Percentiles rank a stretch among this genome's conserved stretches.
phyloP scores from a whole-genome alignment of 2,113 vertebrate genomes.

The Salminus brasiliensis region DNA sequence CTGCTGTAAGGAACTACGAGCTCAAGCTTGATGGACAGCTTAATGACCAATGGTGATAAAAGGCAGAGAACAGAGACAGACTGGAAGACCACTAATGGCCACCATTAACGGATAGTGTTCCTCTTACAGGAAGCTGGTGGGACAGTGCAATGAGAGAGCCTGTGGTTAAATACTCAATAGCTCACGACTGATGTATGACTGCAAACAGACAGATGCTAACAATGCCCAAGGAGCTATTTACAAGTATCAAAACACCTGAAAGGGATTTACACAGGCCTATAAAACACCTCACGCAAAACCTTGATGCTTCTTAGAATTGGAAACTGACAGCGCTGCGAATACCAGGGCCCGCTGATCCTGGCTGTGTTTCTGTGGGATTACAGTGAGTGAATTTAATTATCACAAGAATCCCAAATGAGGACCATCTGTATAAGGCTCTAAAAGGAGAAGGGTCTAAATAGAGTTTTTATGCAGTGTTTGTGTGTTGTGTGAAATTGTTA shows the following conservation, averaged over 20 bases:
- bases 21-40: background rate
- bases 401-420: conserved; percentile 59
- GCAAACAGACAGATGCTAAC: conserved; percentile 18
- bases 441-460: conserved; percentile 31
- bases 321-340: conserved; percentile 30
- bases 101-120: background rate
- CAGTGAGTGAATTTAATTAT: conserved; percentile 52
- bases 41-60: background rate
- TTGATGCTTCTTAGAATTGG: background rate
- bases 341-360: background rate
- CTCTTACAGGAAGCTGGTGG: conserved; percentile 19
- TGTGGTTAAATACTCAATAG: background rate
- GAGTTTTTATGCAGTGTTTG: background rate
- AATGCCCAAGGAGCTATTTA: conserved; percentile 10
- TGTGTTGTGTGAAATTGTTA: background rate
- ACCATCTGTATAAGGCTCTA: conserved; percentile 62
- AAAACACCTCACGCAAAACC: conserved; percentile 2
- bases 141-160: background rate
- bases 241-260: conserved; percentile 11
- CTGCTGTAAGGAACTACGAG: background rate
- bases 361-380: conserved; percentile 31
- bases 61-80: conserved; percentile 5
- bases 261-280: background rate
- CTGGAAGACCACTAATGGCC: background rate
- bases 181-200: background rate